Evolutionary conservation across 2,888 invertebrate species (phyloP).

Genomic region (Steromphala cineraria): DNA sequence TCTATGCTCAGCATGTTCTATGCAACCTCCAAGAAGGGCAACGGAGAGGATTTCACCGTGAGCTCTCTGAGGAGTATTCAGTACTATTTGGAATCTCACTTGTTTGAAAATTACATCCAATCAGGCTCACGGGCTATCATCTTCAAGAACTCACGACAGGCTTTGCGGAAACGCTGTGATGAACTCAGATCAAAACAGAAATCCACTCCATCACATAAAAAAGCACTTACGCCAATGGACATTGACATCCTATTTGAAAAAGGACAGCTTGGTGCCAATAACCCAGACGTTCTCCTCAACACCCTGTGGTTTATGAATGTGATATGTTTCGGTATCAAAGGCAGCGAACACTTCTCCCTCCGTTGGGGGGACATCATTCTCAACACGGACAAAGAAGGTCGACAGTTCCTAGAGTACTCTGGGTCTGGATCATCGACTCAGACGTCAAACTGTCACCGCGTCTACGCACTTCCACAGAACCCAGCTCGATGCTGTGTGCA

Average conservation of each 20-base stretch:
- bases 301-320: slow-evolving; percentile 14
- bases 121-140: neutral
- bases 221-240: neutral
- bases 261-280: neutral
- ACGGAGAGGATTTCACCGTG: slow-evolving; percentile 5
- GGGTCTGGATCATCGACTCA: neutral
- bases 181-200: neutral
- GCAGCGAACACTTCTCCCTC: slow-evolving; percentile 15
- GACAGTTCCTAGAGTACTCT: neutral
- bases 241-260: slow-evolving; percentile 7
- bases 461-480: neutral
- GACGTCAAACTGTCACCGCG: neutral
- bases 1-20: slow-evolving; percentile 1
- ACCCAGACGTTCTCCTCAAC: slow-evolving; percentile 10
- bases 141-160: slow-evolving; percentile 9
- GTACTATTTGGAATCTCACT: slow-evolving; percentile 3
- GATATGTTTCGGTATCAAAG: slow-evolving; percentile 9
- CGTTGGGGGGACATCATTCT: slow-evolving; percentile 12
- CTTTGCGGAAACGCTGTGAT: neutral
- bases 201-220: neutral
- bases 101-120: slow-evolving; percentile 9
- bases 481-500: neutral
- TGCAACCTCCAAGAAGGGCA: slow-evolving; percentile 11
- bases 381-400: neutral
- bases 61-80: slow-evolving; percentile 12